Base-by-base conservation (phyloP, 2,113 vertebrate genomes). In the Platanista minor region DNA sequence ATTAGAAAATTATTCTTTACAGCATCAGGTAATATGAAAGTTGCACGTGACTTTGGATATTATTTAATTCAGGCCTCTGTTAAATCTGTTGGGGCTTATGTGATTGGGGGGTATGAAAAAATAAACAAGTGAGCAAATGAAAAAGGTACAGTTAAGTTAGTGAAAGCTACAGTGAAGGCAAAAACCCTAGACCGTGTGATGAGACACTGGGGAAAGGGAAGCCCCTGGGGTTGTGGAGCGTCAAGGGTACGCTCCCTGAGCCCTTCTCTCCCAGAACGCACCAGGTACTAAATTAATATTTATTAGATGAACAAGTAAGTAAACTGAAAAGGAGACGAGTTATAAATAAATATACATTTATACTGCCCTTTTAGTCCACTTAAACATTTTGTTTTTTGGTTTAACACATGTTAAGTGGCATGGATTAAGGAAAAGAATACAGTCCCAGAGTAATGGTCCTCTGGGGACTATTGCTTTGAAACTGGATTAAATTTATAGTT, bases 401-500 rank as follows among this genome's bases (percentile, higher is more conserved):
- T 67, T 80, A 93, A 94, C 20, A 61, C 41, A 64, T 14, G 31
- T 82, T 82, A 82, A 69, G 46, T 43, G 75, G 23, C 13, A 9
- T n/a, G 11, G 31, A 54, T 80, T 69, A 72, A 80, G 81, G 7
- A 41, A 81, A 84, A 77, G n/a, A 82, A 84, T 39, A 77, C 8
- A 87, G 10, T 36, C 21, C 11, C 54, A 64, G n/a, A 81, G 11
- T 88, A 81, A 75, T 43, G 20, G 13, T 61, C 17, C 12, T 80
- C 31, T 27, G 21, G 49, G 69, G 46, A 74, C 9, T 10, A 84
- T 18, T 64, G 52, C 39, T 66, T 74, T 84, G 69, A 77, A 61
- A 46, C 17, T 80, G 52, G 18, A 74, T 61, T 85, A 83, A 87
- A 67, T 84, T 75, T 83, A 93, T 33, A 93, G 46, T 57, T 75